These are phyloP conservation scores for Peucedramus taeniatus DNA, from an alignment of 2,113 vertebrate genomes.

Conservation along the genomic window DNA sequence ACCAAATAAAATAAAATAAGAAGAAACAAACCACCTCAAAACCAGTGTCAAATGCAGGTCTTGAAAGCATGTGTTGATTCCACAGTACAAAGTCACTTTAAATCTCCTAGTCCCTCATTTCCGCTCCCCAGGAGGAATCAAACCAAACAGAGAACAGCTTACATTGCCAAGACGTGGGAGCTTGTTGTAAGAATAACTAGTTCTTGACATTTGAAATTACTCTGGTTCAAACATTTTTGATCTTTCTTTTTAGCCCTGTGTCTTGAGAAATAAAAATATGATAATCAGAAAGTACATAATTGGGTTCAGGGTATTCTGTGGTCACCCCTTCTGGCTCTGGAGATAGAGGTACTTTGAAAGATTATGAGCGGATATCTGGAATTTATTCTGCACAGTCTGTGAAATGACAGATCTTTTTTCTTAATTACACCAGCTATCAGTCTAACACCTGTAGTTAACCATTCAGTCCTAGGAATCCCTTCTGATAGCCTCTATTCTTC, in stretches of 20 bases:
- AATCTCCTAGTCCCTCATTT: background rate
- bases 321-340: constrained; percentile 4
- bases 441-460: constrained; percentile 54
- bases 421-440: constrained; percentile 57
- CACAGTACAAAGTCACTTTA: constrained; percentile 16
- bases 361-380: constrained; percentile 31
- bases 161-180: background rate
- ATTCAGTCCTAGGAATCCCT: constrained; percentile 39
- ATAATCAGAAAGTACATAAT: constrained; percentile 43
- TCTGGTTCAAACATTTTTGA: constrained; percentile 51
- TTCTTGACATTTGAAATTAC: constrained; percentile 60
- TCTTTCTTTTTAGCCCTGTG: constrained; percentile 42
- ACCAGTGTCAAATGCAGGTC: background rate
- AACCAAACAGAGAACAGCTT: constrained; percentile 41
- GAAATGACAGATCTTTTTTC: constrained; percentile 63
- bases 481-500: background rate
- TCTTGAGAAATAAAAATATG: constrained; percentile 56
- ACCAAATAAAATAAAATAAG: background rate
- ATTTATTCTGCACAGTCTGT: constrained; percentile 51
- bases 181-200: constrained; percentile 40
- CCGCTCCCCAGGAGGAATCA: constrained; percentile 31
- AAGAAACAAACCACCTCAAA: background rate
- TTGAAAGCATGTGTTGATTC: background rate
- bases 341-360: constrained; percentile 44
- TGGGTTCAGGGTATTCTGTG: constrained; percentile 50